Conservation (phyloP, 2,888 invertebrate genomes). For the Hedya salicella region DNA sequence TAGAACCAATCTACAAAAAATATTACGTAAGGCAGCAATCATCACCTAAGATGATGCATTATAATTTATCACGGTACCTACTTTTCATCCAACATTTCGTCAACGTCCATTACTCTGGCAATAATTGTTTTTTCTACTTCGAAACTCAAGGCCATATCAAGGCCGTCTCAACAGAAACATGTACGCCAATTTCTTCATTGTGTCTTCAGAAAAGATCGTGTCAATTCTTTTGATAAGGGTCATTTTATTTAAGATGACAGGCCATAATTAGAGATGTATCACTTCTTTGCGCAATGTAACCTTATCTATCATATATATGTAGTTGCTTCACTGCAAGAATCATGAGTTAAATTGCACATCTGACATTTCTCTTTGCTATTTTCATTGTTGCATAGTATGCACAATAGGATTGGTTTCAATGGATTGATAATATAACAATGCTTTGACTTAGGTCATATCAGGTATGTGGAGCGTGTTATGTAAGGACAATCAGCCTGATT, state of each 20-base stretch:
- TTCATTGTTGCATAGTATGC: constrained; percentile 35
- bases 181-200: constrained; percentile 26
- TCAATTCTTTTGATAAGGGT: constrained; percentile 32
- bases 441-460: constrained; percentile 15
- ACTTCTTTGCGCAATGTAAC: constrained; percentile 25
- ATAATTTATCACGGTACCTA: constrained; percentile 22
- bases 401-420: constrained; percentile 29
- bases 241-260: constrained; percentile 26
- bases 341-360: constrained; percentile 34
- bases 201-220: constrained; percentile 26
- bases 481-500: constrained; percentile 30
- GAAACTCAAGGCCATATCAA: constrained; percentile 25
- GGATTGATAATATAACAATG: constrained; percentile 42
- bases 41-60: background rate
- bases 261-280: constrained; percentile 26
- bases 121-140: constrained; percentile 15
- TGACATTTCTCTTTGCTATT: constrained; percentile 40
- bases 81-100: constrained; percentile 3
- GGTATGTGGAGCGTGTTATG: constrained; percentile 28
- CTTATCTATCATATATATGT: constrained; percentile 17
- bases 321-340: constrained; percentile 36
- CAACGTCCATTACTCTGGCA: constrained; percentile 17
- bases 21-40: background rate
- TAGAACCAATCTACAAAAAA: background rate
- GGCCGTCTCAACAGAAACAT: constrained; percentile 27